Base-by-base conservation (phyloP, 37 sponge, comb jelly and placozoan genomes). In the Ianthella basta region DNA sequence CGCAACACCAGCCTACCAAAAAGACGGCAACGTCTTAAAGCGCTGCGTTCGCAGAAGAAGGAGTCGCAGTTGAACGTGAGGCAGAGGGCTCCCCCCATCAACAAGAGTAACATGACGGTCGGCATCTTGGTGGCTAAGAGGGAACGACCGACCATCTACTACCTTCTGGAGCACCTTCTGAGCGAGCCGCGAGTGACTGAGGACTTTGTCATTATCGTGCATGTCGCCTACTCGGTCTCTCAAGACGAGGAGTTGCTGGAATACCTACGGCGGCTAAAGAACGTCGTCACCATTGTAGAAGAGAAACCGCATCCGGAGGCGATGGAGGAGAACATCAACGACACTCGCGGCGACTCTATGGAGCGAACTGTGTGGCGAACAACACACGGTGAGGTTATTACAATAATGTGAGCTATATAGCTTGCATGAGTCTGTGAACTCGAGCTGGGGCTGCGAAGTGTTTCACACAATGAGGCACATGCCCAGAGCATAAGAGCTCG, bases 361-460 rank as follows among this genome's bases (percentile, higher is more conserved):
- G 78, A 75, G 32, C 55, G 86, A 60, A 60, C 69, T 53, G 34
- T 65, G 36, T 85, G 86, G 86, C 40, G 86, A 61, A 85, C 86
- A 16, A 78, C 33, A 41, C 86, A 85, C 36, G 86, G 86, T 85
- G 29, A 73, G 85, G 64, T n/a, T n/a, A n/a, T n/a, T n/a, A n/a
- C n/a, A n/a, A n/a, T n/a, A 57, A 57, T 20, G 27, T 24, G 12
- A 29, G 27, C 66, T 29, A 16, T 10, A 64, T 85, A 60, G 77
- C 65, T 20, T 59, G 72, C 23, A 77, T n/a, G n/a, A n/a, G n/a
- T n/a, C n/a, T n/a, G n/a, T n/a, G n/a, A n/a, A n/a, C n/a, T n/a
- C n/a, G n/a, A n/a, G n/a, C n/a, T n/a, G n/a, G n/a, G n/a, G n/a
- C n/a, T n/a, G n/a, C n/a, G n/a, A n/a, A n/a, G n/a, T n/a, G n/a